Evolutionary conservation across 1,140 invertebrate genomes (phyloP), one percentile per base, ranked within the genome.

Genomic region (Bursaphelenchus mucronatus): DNA sequence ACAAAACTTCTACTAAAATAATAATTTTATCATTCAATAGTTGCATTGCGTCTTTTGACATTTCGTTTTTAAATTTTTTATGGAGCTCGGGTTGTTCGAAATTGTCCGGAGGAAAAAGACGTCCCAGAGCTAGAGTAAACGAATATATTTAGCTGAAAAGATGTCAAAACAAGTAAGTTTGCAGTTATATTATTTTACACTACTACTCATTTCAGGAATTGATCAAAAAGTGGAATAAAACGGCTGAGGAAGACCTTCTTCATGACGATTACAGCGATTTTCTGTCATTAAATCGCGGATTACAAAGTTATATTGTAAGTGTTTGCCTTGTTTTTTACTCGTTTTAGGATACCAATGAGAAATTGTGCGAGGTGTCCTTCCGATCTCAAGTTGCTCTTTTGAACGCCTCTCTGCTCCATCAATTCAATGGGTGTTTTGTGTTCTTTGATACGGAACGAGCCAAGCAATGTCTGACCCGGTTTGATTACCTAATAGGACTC

Each of bases 321-420:
- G 1, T 3, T n/a, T 6, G 1, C 4, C 17, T 49, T n/a, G 6
- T 17, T 49, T 49, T 15, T 17, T 50, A 17, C 5, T 50, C 5
- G 1, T 4, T 59, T 59, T 50, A 59, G 57, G 57, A 59, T n/a
- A n/a, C 13, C 11, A 44, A 39, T 17, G 40, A 39, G 2, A 13
- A 39, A 39, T 50, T 59, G 6, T 44, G 40, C 41, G 57, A 59
- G 40, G 1, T 3, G 6, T 45, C 57, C 40, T 59, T 44, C 40
- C 57, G 57, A 45, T n/a, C 57, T n/a, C 57, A 59, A 39, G 40
- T 50, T 50, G 57, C 41, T 50, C 57, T 59, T 11, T 3, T 59
- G 10, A 59, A 59, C 40, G 57, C 57, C 13, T 39, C 57, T n/a
- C 57, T 59, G 1, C 19, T 59, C 7, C 11, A 59, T 50, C 57